Conservation (phyloP, 2,113 vertebrate genomes). For the Sinocyclocheilus rhinocerous region DNA sequence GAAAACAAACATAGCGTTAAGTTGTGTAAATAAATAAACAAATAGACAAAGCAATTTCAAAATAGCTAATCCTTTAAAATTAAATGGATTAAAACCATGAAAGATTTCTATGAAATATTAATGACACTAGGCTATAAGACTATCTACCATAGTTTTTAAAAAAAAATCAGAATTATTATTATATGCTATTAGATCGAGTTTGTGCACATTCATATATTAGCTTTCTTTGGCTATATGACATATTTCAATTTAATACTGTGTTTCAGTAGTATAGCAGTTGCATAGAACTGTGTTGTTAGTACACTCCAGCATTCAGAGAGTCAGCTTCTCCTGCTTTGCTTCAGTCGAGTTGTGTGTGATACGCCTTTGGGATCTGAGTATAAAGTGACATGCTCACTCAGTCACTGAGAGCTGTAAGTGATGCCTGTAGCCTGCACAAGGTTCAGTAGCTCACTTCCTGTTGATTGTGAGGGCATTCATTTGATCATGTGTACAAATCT, state of each 20-base stretch:
- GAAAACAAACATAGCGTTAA: too few species aligned
- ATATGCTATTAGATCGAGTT: too few species aligned
- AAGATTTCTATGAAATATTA: too few species aligned
- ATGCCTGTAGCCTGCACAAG: constrained; percentile 45
- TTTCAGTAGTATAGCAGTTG: not conserved
- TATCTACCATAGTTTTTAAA: too few species aligned
- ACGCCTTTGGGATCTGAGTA: not conserved
- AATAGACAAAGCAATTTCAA: too few species aligned
- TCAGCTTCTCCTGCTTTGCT: not conserved
- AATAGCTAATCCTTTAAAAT: too few species aligned
- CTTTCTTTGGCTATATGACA: not conserved
- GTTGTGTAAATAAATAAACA: too few species aligned
- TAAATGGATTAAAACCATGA: too few species aligned
- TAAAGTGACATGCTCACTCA: constrained; percentile 46
- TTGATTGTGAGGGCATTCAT: constrained; percentile 13
- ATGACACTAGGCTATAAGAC: too few species aligned
- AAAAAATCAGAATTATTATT: too few species aligned
- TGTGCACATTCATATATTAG: not conserved
- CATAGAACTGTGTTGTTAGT: not conserved
- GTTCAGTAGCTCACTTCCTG: constrained; percentile 52
- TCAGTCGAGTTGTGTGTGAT: not conserved
- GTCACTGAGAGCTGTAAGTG: constrained; percentile 64
- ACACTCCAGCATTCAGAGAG: not conserved
- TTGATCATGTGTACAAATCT: constrained; percentile 36
- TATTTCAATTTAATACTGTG: not conserved